Evolutionary conservation across 1,140 invertebrate species (phyloP), one percentile per base, ranked within the genome.

Genomic region (Halictus rubicundus): DNA sequence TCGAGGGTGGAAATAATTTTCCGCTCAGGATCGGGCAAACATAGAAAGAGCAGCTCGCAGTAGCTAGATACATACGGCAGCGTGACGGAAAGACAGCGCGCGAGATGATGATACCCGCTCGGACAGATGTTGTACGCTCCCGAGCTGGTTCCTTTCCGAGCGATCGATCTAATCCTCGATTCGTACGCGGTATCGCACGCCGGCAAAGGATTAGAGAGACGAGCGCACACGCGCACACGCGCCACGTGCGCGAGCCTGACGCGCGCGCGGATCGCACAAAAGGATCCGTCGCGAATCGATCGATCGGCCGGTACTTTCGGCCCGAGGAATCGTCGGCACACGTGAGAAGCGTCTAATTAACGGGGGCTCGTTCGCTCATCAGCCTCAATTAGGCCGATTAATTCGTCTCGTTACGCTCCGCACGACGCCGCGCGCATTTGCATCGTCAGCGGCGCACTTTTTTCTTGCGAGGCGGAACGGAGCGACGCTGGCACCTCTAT

Each of bases 301-400:
- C 54, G 54, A n/a, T n/a, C 54, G 54, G 16, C 21, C 49, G 49
- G 54, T 9, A 57, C 19, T 57, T 57, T 57, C 54, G 54, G 54
- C 5, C 54, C 21, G 21, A 57, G 54, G 54, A n/a, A 57, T 57
- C 21, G 21, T 21, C 54, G 54, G n/a, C 54, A 57, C 54, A 21
- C 54, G 21, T 9, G 21, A n/a, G 19, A 57, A 57, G 21, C 54
- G 54, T 57, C 54, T 57, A 57, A 57, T 57, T 57, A 57, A 57
- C 54, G 54, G 54, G 54, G 54, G 54, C 54, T 57, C 54, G 54
- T 57, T 57, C 54, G 54, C 54, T n/a, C 54, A 57, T 57, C 54
- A 57, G 54, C 54, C 54, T 57, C 54, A 57, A 57, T 57, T 57
- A 57, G 54, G 54, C 54, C 54, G n/a, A 57, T 57, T 57, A 57